A percentile compares a stretch with the other conserved stretches of the same genome.
Evolutionary conservation across 2,797 vertebrate genomes (phyloP).

Genomic region (Bryconaethiops microstoma): DNA sequence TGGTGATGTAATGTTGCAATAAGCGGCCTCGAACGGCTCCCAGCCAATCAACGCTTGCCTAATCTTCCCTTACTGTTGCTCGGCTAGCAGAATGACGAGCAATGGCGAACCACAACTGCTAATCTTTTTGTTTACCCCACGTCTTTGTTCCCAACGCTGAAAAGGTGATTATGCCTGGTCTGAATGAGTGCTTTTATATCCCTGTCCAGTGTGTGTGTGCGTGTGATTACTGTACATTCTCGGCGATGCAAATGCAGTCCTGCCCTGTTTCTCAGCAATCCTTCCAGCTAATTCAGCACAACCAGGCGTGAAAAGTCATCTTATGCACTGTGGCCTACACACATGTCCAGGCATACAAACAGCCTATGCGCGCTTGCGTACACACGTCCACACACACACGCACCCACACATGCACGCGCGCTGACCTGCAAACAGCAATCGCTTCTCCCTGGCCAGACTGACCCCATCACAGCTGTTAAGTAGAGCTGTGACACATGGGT

Average conservation of each 20-base stretch:
- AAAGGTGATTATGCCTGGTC: slow-evolving; percentile 23
- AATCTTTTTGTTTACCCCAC: slow-evolving; percentile 45
- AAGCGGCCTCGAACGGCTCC: slow-evolving; percentile 3
- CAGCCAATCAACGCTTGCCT: not conserved
- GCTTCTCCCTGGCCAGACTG: slow-evolving; percentile 38
- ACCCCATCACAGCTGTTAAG: slow-evolving; percentile 55
- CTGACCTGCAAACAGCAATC: slow-evolving; percentile 50
- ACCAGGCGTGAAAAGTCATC: slow-evolving; percentile 35
- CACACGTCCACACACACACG: not conserved
- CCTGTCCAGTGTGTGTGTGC: slow-evolving; percentile 25
- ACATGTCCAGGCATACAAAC: not conserved
- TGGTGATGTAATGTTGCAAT: slow-evolving; percentile 32
- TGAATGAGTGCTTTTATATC: slow-evolving; percentile 43
- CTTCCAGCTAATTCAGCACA: slow-evolving; percentile 49
- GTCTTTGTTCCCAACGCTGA: slow-evolving; percentile 12
- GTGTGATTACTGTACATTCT: slow-evolving; percentile 51
- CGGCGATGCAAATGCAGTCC: slow-evolving; percentile 34
- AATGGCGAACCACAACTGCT: not conserved
- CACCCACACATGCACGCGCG: slow-evolving; percentile 28
- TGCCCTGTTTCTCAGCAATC: slow-evolving; percentile 27
- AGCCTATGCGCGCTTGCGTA: not conserved
- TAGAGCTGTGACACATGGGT: slow-evolving; percentile 72
- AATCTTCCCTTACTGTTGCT: slow-evolving; percentile 20
- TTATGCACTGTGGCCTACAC: slow-evolving; percentile 18
- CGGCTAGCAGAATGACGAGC: not conserved